Evolutionary conservation across 2,888 invertebrate species (phyloP).

Genomic region (Catocala sponsa): DNA sequence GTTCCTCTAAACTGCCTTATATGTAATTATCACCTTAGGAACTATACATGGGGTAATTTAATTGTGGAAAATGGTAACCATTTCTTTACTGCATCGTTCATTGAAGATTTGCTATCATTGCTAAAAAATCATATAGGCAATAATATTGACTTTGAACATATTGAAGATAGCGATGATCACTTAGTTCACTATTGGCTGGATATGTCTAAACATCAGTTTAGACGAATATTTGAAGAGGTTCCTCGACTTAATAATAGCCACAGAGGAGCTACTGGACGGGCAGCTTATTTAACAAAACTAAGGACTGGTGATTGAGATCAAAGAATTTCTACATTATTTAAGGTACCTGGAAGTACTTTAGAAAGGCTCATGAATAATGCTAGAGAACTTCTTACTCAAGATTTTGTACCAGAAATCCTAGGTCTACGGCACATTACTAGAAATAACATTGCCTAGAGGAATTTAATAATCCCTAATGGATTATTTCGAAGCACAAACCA

Average conservation of each 20-base stretch:
- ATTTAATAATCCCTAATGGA: conserved; percentile 15
- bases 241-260: conserved; percentile 12
- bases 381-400: conserved; percentile 8
- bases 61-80: no score
- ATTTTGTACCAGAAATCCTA: conserved; percentile 7
- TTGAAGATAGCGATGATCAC: no score
- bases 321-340: conserved; percentile 16
- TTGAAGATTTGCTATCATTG: no score
- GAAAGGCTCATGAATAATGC: conserved; percentile 16
- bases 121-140: conserved; percentile 2
- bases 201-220: no score
- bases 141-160: conserved; percentile 12
- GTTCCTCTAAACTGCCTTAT: background rate
- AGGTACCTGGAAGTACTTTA: conserved; percentile 18
- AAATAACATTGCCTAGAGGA: background rate
- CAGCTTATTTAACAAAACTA: conserved; percentile 19
- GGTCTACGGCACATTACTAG: no score
- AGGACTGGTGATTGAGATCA: conserved; percentile 17
- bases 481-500: conserved; percentile 12
- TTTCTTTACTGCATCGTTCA: no score
- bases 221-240: background rate
- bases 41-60: no score
- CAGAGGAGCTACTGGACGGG: conserved; percentile 11
- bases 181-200: no score
- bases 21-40: no score